These are phyloP conservation scores for Nysson spinosus DNA, from an alignment of 2,888 invertebrate genomes.

Conservation along the genomic window DNA sequence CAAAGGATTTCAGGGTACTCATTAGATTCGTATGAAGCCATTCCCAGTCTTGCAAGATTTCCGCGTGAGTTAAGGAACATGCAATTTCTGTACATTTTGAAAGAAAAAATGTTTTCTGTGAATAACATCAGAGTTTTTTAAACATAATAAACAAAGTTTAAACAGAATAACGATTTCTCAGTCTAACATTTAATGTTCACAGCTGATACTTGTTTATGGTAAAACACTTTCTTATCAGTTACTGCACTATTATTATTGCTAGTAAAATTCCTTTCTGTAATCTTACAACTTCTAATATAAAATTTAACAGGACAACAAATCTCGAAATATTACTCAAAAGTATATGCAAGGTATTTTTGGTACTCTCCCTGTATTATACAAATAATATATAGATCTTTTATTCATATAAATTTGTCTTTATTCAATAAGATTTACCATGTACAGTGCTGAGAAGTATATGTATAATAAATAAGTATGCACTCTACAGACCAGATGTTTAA, in stretches of 20 bases:
- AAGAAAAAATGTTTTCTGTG: conserved; percentile 1
- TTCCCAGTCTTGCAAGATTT: conserved; percentile 95
- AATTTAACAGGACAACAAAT: too few relatives aligned
- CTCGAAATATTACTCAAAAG: too few relatives aligned
- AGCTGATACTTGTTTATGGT: background rate
- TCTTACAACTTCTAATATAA: background rate
- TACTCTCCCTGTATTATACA: too few relatives aligned
- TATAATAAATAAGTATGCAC: too few relatives aligned
- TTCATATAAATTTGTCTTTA: too few relatives aligned
- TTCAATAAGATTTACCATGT: too few relatives aligned
- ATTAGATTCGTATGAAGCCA: conserved; percentile 94
- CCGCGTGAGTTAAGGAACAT: conserved; percentile 90
- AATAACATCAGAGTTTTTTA: background rate
- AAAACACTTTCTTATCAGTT: background rate
- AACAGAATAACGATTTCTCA: background rate
- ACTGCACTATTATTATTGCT: background rate
- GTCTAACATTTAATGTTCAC: background rate
- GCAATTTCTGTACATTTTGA: conserved; percentile 85
- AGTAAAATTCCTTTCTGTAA: background rate
- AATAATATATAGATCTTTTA: too few relatives aligned
- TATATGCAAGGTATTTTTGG: too few relatives aligned
- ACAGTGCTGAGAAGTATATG: too few relatives aligned
- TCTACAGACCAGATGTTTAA: too few relatives aligned
- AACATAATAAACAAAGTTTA: background rate
- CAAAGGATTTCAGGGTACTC: conserved; percentile 92